Base-by-base conservation (phyloP, 2,113 vertebrate species). In the Thalassoma bifasciatum region DNA sequence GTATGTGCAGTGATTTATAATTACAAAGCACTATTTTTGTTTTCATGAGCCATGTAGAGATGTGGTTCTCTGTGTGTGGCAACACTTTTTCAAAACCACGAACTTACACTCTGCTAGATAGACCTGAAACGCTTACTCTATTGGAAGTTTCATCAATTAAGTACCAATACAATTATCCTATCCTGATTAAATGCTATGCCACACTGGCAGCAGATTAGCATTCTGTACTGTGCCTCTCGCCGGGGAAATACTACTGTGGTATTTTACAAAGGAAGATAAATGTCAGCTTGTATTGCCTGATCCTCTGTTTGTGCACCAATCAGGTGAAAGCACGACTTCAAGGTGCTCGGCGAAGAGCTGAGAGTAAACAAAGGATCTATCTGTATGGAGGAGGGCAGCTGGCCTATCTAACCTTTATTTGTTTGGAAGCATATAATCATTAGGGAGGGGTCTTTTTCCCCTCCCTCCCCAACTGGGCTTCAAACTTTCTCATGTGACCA, bases 111-210 rank as follows among this genome's bases (percentile, higher is more conserved):
- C 87, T 56, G 10, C 47, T 54, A 68, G 82, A 83, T 71, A 57
- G 2, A 81, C 79, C 81, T 89, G 82, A 89, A 92, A 87, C 89
- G 89, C 82, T 72, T 83, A 77, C 84, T 81, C 89, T 75, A 91
- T 90, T 91, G 91, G 92, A 81, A 81, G 63, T 51, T 86, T 84
- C 68, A 87, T 81, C 88, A 88, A 86, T 85, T 87, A 87, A 78
- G 64, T 86, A 83, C 80, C 8, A 53, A 80, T 81, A 79, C 66
- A 80, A 92, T 90, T 86, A 89, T 87, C 85, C 79, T 79, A 58
- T 72, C 75, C 78, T 88, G 83, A 84, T 86, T 88, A 87, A 86
- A 86, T 72, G 51, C 79, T 79, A 67, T 73, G 76, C 70, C 79
- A 77, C 81, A 80, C 52, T 72, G 53, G 79, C 62, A 82, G 64